These are phyloP conservation scores for Rousettus leschenaultii DNA, from an alignment of 2,113 vertebrate species.

Conservation along the genomic window DNA sequence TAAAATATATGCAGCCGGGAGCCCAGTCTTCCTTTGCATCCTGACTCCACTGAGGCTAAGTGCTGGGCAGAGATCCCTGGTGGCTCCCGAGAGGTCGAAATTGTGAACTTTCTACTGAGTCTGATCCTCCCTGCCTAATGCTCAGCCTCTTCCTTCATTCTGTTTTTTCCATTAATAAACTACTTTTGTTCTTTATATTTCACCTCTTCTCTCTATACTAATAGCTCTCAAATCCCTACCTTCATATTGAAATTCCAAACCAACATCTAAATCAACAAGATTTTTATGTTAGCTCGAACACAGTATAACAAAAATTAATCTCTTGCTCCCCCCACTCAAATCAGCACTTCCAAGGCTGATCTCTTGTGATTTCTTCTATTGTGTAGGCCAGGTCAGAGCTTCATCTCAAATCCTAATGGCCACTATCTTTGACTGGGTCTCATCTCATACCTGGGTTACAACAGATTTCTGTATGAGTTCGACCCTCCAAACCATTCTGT, in stretches of 20 bases:
- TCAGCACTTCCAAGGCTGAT: neutral
- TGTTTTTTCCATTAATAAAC: neutral
- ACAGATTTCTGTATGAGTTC: neutral
- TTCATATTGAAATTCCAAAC: neutral
- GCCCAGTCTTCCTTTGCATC: neutral
- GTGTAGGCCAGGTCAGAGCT: neutral
- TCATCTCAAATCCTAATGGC: neutral
- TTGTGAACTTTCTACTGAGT: neutral
- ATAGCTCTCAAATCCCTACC: neutral
- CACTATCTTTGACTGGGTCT: neutral
- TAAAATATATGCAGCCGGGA: neutral
- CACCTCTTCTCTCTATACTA: neutral
- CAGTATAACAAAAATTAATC: neutral
- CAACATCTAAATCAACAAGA: neutral
- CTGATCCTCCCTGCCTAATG: neutral
- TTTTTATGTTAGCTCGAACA: neutral
- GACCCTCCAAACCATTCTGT: neutral
- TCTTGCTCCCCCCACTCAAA: neutral
- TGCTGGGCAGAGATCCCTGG: neutral
- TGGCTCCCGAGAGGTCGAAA: neutral
- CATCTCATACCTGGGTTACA: neutral
- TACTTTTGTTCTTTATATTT: neutral
- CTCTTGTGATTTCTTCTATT: neutral
- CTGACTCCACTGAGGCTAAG: neutral
- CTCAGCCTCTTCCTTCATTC: neutral